phyloP scores from a whole-genome alignment of 2,888 invertebrate species.

The Coremacera marginata region DNA sequence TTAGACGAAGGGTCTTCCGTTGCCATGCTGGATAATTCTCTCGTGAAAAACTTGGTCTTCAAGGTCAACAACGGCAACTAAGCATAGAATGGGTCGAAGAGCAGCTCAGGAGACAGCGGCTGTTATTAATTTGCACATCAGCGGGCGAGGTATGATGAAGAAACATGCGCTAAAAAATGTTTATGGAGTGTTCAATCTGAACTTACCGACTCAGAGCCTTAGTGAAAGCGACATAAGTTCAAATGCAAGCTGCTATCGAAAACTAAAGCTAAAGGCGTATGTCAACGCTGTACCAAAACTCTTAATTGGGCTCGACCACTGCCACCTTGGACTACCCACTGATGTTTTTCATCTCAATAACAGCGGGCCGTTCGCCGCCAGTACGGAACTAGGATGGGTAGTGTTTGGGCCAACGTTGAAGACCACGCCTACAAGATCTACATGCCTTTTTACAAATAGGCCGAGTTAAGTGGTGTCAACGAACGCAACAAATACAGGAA shows the following conservation, averaged over 20 bases:
- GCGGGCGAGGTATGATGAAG: neutral
- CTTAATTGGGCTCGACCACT: too few relatives aligned
- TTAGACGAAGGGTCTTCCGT: too few relatives aligned
- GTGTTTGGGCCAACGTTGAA: slow-evolving; percentile 21
- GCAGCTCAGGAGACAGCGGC: neutral
- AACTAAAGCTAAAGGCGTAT: slow-evolving; percentile 6
- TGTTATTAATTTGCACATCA: slow-evolving; percentile 9
- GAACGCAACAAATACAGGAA: neutral
- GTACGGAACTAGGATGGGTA: slow-evolving; percentile 42
- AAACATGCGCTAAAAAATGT: slow-evolving; percentile 14
- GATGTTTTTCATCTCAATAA: too few relatives aligned
- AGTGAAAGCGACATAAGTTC: neutral
- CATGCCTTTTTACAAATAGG: slow-evolving; percentile 26
- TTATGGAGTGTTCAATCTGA: slow-evolving; percentile 7
- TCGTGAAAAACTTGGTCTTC: neutral
- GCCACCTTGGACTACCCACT: too few relatives aligned
- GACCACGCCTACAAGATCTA: neutral
- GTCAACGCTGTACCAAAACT: slow-evolving; percentile 34
- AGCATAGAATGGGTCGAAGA: slow-evolving; percentile 6
- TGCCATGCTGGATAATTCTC: too few relatives aligned
- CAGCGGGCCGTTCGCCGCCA: slow-evolving; percentile 39
- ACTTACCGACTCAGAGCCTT: slow-evolving; percentile 8
- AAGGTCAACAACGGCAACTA: neutral
- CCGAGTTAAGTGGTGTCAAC: slow-evolving; percentile 21
- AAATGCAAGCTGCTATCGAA: neutral